Evolutionary conservation across 2,113 vertebrate genomes (phyloP), one percentile per base, ranked within the genome.

Genomic region (Catharus bicknelli): DNA sequence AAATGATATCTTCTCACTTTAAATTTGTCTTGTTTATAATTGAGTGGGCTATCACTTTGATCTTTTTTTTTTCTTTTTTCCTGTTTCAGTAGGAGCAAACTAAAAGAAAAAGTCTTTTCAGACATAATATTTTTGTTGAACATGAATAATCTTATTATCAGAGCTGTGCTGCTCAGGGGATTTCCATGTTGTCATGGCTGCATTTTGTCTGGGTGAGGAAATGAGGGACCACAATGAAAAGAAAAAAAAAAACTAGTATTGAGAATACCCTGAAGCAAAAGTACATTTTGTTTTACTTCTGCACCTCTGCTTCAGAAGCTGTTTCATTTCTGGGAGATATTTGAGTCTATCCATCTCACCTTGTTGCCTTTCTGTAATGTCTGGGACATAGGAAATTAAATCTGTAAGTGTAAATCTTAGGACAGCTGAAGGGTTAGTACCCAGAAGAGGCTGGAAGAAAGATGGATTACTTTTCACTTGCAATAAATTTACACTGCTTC

Each of bases 81-180:
- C 95, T 93, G 90, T 95, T 88, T 95, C 79, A 88, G 57, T 68
- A 86, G 32, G 23, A 91, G 58, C 55, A 94, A 86, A 88, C 40
- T 70, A 75, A 91, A 92, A 96, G 74, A 94, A 90, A 81, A 88
- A 81, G 62, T 67, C 64, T 83, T 83, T 90, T 91, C 66, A 94
- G 83, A 83, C 90, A 96, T 86, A 95, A 95, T 91, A 95, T 96
- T 96, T 96, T 95, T n/a, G 54, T 90, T 86, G 68, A 95, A 88
- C 30, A 7, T 89, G 57, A 93, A 80, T 87, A 95, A 86, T 88
- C 94, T 88, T 90, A 83, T 83, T 95, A 96, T 93, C 93, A 94
- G 91, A 80, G 11, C n/a, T 36, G 13, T 36, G 48, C 91, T 10
- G 23, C 70, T 93, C 25, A 69, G 96, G 96, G 95, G 94, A 95